Base-by-base conservation (phyloP, 1,140 invertebrate species). In the Anoplophora glabripennis region DNA sequence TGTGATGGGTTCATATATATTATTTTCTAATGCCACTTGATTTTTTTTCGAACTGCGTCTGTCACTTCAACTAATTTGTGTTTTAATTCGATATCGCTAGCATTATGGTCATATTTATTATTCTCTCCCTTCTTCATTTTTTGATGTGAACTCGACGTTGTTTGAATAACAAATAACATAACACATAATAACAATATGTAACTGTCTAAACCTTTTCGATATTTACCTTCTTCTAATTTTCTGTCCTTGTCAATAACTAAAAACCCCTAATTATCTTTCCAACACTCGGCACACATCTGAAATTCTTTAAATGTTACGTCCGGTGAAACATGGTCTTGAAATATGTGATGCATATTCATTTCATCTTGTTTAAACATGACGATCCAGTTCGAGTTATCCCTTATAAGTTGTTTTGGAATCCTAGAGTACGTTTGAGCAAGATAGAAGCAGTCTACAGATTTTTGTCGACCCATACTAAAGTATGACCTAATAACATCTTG, bases 361-460 rank as follows among this genome's bases (percentile, higher is more conserved):
- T 70, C 68, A 72, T 76, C 74, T 68, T 76, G 67, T 65, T 69
- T 69, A 68, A 77, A 77, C 34, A 76, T 33, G 12, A 76, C 59
- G 8, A 76, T 21, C 42, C 75, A 61, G 67, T 76, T 77, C 7
- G 63, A 54, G 72, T 76, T 78, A 55, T 77, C 75, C 21, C 72
- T 54, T 18, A 76, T 59, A 35, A 77, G 61, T 55, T 76, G 73
- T 66, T 78, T 78, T 36, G 70, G 72, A 38, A 76, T 72, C 44
- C 61, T 65, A 8, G 74, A 62, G 64, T 78, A 76, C 3, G 70
- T 73, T 61, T 76, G 73, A 59, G 63, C 61, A 18, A 75, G 49
- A 65, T 71, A 76, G 66, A 73, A 72, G 61, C 59, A 64, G 55
- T 76, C 68, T 7, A 73, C 55, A 28, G 59, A 40, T 52, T 69